Conservation (phyloP, 2,113 vertebrate species). For the Corydoras maculifer region DNA sequence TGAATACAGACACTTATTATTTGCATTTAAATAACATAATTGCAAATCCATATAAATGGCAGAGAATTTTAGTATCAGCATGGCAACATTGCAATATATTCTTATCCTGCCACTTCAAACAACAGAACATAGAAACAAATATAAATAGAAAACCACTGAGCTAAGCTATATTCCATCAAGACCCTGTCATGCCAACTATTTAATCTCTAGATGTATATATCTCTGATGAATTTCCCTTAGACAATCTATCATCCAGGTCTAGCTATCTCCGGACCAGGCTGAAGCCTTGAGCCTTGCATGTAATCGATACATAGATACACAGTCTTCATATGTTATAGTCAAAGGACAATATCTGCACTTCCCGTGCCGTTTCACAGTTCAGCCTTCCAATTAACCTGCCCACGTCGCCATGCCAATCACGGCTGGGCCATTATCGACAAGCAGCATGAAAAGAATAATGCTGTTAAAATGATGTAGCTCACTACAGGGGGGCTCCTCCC, state of each 20-base stretch:
- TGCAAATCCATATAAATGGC: slow-evolving; percentile 8
- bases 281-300: slow-evolving; percentile 59
- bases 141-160: slow-evolving; percentile 1
- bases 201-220: slow-evolving; percentile 42
- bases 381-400: slow-evolving; percentile 76
- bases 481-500: slow-evolving; percentile 54
- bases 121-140: background rate
- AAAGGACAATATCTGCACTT: slow-evolving; percentile 68
- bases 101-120: background rate
- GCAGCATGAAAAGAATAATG: slow-evolving; percentile 70
- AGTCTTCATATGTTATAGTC: slow-evolving; percentile 69
- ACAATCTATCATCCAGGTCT: slow-evolving; percentile 69
- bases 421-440: slow-evolving; percentile 67
- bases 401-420: slow-evolving; percentile 70
- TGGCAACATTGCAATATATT: background rate
- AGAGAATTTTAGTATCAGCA: background rate
- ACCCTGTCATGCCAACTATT: slow-evolving; percentile 15
- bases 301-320: slow-evolving; percentile 72
- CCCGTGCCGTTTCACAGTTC: slow-evolving; percentile 74
- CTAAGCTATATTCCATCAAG: slow-evolving; percentile 8
- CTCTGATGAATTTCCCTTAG: slow-evolving; percentile 51
- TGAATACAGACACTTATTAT: too few relatives aligned
- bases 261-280: slow-evolving; percentile 67
- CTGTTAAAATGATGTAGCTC: slow-evolving; percentile 72
- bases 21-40: slow-evolving; percentile 14